Conservation (phyloP, 2,113 vertebrate species). For the Mus musculus region DNA sequence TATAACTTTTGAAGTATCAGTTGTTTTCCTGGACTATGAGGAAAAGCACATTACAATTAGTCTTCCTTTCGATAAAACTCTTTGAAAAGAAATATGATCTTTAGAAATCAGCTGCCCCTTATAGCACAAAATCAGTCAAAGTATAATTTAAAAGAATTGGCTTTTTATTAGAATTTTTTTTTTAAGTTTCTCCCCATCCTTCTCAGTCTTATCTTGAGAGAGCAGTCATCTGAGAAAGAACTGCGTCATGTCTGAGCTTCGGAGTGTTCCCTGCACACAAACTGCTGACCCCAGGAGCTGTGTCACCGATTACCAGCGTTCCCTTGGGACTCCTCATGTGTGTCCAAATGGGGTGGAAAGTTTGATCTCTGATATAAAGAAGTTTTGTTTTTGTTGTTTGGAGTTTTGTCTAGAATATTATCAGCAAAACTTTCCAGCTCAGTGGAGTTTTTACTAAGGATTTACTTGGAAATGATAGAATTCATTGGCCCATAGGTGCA, state of each 20-base stretch:
- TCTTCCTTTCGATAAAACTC: slow-evolving; percentile 90
- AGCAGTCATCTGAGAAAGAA: slow-evolving; percentile 80
- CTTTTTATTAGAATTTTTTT: slow-evolving; percentile 71
- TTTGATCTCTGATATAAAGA: slow-evolving; percentile 84
- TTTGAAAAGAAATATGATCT: slow-evolving; percentile 86
- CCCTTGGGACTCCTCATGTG: slow-evolving; percentile 80
- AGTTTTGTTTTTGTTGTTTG: slow-evolving; percentile 55
- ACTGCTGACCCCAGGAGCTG: slow-evolving; percentile 84
- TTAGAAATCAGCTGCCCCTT: slow-evolving; percentile 86
- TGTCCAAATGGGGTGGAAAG: slow-evolving; percentile 84
- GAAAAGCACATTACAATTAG: slow-evolving; percentile 90
- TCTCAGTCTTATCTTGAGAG: slow-evolving; percentile 80
- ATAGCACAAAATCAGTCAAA: slow-evolving; percentile 91
- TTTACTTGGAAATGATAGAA: slow-evolving; percentile 87
- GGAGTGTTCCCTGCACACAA: slow-evolving; percentile 76
- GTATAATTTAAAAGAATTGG: slow-evolving; percentile 86
- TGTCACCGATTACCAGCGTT: slow-evolving; percentile 83
- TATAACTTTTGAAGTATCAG: slow-evolving; percentile 92
- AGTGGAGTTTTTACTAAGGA: slow-evolving; percentile 87
- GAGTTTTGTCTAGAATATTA: slow-evolving; percentile 88
- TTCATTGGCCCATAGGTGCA: slow-evolving; percentile 85
- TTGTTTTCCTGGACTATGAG: slow-evolving; percentile 90
- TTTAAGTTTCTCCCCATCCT: slow-evolving; percentile 53
- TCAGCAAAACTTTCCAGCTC: slow-evolving; percentile 88
- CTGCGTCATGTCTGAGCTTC: slow-evolving; percentile 84